These are phyloP conservation scores for Metaphire vulgaris DNA, from an alignment of 1,140 invertebrate species.

Conservation along the genomic window DNA sequence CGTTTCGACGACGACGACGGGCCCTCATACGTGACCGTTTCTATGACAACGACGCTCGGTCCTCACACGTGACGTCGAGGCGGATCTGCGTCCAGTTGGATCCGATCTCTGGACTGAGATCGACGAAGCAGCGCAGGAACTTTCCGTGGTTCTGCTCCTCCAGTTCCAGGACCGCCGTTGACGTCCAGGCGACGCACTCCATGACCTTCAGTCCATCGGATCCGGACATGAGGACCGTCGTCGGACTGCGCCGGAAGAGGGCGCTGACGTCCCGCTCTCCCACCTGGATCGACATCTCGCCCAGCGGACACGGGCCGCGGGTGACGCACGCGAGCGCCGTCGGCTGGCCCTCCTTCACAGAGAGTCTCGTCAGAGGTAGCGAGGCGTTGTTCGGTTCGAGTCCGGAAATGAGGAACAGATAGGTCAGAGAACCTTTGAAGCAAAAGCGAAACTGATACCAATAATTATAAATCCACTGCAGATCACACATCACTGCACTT, in stretches of 20 bases:
- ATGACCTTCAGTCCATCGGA: neutral
- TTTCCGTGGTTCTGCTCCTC: neutral
- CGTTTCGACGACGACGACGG: no score
- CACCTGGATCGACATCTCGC: neutral
- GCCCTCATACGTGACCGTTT: no score
- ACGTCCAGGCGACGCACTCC: neutral
- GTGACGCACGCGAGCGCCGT: neutral
- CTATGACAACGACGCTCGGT: no score
- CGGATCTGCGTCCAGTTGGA: neutral
- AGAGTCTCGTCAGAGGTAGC: neutral
- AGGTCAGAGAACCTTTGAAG: neutral
- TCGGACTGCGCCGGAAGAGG: neutral
- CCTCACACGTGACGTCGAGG: neutral
- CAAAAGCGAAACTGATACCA: no score
- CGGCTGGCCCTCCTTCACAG: neutral
- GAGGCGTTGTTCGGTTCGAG: neutral
- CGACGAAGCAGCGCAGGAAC: neutral
- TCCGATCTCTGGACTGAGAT: neutral
- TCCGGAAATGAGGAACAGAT: neutral
- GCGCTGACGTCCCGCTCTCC: neutral
- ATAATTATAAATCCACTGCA: no score
- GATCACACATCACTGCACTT: no score
- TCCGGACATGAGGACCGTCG: neutral
- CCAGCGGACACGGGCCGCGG: neutral
- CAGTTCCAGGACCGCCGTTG: neutral